These are phyloP conservation scores for Pardalotus punctatus DNA, from an alignment of 2,113 vertebrate genomes.

Conservation along the genomic window DNA sequence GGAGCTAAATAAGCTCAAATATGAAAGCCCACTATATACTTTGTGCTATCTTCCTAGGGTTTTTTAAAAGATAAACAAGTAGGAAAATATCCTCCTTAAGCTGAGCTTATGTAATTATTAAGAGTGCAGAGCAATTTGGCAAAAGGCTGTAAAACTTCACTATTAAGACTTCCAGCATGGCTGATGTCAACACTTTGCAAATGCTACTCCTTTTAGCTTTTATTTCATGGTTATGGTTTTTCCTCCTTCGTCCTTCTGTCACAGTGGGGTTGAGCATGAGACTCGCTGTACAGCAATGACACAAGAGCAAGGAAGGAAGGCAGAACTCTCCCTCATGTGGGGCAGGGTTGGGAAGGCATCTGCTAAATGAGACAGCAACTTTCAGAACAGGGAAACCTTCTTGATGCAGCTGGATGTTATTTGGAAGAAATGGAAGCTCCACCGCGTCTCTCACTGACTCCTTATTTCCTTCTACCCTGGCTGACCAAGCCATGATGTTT, in stretches of 20 bases:
- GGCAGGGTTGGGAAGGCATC: neutral
- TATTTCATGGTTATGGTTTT: neutral
- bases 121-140: neutral
- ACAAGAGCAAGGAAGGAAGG: neutral
- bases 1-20: neutral
- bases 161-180: neutral
- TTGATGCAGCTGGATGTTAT: neutral
- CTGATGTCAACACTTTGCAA: neutral
- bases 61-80: neutral
- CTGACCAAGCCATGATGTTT: neutral
- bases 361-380: neutral
- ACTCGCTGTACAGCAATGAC: neutral
- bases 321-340: accelerated
- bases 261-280: accelerated
- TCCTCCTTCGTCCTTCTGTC: neutral
- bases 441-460: accelerated
- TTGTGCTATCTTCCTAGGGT: neutral
- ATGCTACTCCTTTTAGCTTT: neutral
- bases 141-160: neutral
- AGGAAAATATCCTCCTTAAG: neutral
- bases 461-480: neutral
- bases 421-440: neutral
- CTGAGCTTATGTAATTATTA: neutral
- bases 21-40: neutral
- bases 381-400: neutral